phyloP scores from a whole-genome alignment of 2,888 invertebrate species.

The Listrodromus nycthemerus region DNA sequence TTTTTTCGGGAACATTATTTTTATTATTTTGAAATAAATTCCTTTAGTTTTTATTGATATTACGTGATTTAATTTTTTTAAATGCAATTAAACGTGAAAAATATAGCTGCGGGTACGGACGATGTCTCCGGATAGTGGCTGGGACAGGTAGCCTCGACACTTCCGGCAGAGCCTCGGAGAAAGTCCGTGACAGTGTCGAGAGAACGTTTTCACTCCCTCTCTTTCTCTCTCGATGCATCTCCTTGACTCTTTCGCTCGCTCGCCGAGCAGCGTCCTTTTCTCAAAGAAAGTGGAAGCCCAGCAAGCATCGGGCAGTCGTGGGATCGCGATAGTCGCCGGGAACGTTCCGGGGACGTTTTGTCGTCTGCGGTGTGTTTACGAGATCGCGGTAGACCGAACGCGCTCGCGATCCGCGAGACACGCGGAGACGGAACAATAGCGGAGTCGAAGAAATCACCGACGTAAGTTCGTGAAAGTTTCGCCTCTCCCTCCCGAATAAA shows the following conservation, averaged over 20 bases:
- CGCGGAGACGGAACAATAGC: slow-evolving; percentile 52
- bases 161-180: slow-evolving; percentile 62
- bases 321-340: slow-evolving; percentile 23
- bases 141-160: slow-evolving; percentile 49
- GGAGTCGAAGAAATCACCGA: slow-evolving; percentile 32
- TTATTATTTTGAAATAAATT: too few relatives aligned
- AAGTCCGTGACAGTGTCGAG: slow-evolving; percentile 55
- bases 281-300: slow-evolving; percentile 60
- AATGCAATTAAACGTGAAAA: neutral
- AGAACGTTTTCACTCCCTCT: slow-evolving; percentile 29
- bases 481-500: slow-evolving; percentile 13
- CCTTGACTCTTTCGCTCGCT: slow-evolving; percentile 40
- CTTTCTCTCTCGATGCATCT: slow-evolving; percentile 32
- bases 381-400: slow-evolving; percentile 33
- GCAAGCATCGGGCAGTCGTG: neutral
- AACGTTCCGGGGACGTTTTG: slow-evolving; percentile 25
- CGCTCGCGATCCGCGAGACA: slow-evolving; percentile 29
- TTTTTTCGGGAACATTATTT: too few relatives aligned
- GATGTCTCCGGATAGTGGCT: slow-evolving; percentile 29
- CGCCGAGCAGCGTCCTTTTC: slow-evolving; percentile 37
- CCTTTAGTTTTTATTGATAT: too few relatives aligned
- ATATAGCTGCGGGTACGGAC: neutral
- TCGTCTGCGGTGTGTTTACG: slow-evolving; percentile 46
- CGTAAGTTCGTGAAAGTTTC: slow-evolving; percentile 50
- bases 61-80: too few relatives aligned